Conservation (phyloP, 2,888 invertebrate genomes). For the Limnephilus lunatus region DNA sequence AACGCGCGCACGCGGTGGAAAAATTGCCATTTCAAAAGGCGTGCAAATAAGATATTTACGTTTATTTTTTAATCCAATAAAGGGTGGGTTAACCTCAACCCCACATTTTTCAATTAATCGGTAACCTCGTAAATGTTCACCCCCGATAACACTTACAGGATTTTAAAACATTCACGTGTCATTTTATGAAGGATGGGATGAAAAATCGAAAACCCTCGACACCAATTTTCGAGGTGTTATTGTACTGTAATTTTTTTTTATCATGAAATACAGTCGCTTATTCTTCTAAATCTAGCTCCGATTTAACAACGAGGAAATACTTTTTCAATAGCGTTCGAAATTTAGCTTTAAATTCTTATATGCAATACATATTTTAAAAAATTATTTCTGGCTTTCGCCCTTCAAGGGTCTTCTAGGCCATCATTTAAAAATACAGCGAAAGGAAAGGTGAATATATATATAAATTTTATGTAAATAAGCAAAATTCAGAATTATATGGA, state of each 20-base stretch:
- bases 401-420: no score
- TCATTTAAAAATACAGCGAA: no score
- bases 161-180: background rate
- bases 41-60: background rate
- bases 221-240: background rate
- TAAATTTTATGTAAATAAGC: no score
- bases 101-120: background rate
- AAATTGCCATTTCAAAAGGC: background rate
- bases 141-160: background rate
- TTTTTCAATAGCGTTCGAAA: background rate
- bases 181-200: background rate
- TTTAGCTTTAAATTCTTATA: background rate
- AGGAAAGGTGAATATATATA: no score
- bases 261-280: no score
- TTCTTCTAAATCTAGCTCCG: background rate
- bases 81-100: background rate
- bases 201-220: background rate
- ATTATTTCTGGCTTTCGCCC: no score
- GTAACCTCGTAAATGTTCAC: background rate
- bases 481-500: no score
- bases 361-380: no score
- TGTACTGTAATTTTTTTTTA: no score
- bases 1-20: background rate
- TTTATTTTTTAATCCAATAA: background rate
- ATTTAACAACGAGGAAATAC: background rate